A percentile compares a stretch with the other conserved stretches of the same genome.
Conservation (phyloP, 2,888 invertebrate species). For the Acleris cristana region DNA sequence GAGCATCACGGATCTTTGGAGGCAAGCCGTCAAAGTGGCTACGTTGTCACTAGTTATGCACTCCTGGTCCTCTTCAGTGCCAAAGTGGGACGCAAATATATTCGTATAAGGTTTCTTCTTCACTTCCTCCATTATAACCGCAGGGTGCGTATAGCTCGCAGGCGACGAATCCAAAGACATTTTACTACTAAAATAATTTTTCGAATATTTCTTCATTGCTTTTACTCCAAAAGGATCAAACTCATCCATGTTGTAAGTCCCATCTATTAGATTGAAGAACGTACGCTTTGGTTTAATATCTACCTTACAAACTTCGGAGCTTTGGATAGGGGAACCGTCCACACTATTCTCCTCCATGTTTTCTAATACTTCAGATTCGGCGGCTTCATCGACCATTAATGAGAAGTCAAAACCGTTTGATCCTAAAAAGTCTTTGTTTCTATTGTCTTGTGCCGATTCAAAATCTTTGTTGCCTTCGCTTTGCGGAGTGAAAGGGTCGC, state of each 20-base stretch:
- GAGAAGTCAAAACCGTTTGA: slow-evolving; percentile 74
- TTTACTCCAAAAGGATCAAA: slow-evolving; percentile 78
- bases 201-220: slow-evolving; percentile 55
- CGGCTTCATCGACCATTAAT: slow-evolving; percentile 67
- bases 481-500: slow-evolving; percentile 65
- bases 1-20: slow-evolving; percentile 87
- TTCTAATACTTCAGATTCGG: slow-evolving; percentile 52
- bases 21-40: slow-evolving; percentile 82
- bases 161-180: slow-evolving; percentile 57
- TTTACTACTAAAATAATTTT: slow-evolving; percentile 60
- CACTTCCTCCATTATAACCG: slow-evolving; percentile 69
- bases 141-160: slow-evolving; percentile 71
- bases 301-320: slow-evolving; percentile 40
- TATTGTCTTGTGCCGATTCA: slow-evolving; percentile 53
- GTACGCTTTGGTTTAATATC: slow-evolving; percentile 54
- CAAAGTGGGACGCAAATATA: slow-evolving; percentile 65
- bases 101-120: slow-evolving; percentile 72
- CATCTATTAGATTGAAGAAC: slow-evolving; percentile 76
- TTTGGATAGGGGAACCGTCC: slow-evolving; percentile 61
- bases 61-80: slow-evolving; percentile 56
- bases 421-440: slow-evolving; percentile 62
- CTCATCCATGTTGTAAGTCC: slow-evolving; percentile 71
- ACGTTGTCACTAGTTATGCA: slow-evolving; percentile 69
- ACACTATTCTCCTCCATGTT: slow-evolving; percentile 51
- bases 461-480: slow-evolving; percentile 62